Evolutionary conservation across 2,797 vertebrate species (phyloP).

Genomic region (Geotrypetes seraphini): DNA sequence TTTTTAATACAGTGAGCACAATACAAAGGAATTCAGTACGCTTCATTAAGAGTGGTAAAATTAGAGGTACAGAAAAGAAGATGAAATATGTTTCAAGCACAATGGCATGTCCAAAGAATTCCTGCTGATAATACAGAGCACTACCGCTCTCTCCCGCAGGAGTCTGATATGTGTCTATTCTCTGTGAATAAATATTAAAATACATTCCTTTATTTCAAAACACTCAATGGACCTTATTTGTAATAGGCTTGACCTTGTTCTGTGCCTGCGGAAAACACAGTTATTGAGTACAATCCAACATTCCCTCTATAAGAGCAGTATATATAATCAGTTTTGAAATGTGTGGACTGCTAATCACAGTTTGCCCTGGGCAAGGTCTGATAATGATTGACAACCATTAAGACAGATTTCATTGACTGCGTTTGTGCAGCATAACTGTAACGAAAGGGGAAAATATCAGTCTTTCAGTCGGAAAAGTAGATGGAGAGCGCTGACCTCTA

Average conservation of each 20-base stretch:
- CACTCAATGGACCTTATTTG: constrained; percentile 34
- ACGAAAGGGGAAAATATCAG: constrained; percentile 69
- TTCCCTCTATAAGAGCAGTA: constrained; percentile 14
- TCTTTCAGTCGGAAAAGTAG: constrained; percentile 70
- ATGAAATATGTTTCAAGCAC: constrained; percentile 42
- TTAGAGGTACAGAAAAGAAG: too few species aligned
- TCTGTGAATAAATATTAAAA: constrained; percentile 16
- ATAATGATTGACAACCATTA: constrained; percentile 51
- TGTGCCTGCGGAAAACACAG: too few species aligned
- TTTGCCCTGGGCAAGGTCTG: constrained; percentile 42
- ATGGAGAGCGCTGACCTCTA: constrained; percentile 64
- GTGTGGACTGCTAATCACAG: constrained; percentile 45
- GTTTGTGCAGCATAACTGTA: constrained; percentile 19
- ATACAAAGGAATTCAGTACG: constrained; percentile 59
- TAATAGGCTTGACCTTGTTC: too few species aligned
- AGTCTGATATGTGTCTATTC: constrained; percentile 31
- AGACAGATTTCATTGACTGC: constrained; percentile 56
- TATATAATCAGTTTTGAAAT: constrained; percentile 47
- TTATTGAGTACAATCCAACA: too few species aligned
- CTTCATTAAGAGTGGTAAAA: constrained; percentile 65
- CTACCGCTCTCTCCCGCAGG: constrained; percentile 34
- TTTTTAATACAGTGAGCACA: constrained; percentile 45
- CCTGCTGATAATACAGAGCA: constrained; percentile 42
- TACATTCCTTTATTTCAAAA: constrained; percentile 10
- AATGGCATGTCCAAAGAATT: constrained; percentile 16